These are phyloP conservation scores for Pipra filicauda DNA, from an alignment of 2,113 vertebrate species.

Conservation along the genomic window DNA sequence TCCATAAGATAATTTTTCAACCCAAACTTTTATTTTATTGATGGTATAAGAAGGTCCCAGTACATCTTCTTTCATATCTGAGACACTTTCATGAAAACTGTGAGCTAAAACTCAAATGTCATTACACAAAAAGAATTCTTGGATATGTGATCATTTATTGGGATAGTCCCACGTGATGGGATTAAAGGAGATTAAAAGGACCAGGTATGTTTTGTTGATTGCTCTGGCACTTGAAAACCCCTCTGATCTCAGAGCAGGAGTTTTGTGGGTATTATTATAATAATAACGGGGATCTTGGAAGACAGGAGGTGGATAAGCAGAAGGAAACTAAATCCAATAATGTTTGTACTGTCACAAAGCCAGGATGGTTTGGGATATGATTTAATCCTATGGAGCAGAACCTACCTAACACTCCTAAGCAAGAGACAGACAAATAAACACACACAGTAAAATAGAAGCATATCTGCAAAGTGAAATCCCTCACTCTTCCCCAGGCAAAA, in stretches of 20 bases:
- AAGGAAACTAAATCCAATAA: slow-evolving; percentile 46
- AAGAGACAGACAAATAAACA: slow-evolving; percentile 30
- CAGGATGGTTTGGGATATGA: slow-evolving; percentile 38
- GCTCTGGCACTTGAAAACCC: slow-evolving; percentile 35
- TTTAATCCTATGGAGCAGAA: slow-evolving; percentile 36
- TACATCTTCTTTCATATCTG: slow-evolving; percentile 62
- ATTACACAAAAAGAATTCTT: background rate
- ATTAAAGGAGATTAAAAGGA: slow-evolving; percentile 49
- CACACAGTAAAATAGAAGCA: background rate
- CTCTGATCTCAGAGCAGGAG: slow-evolving; percentile 33
- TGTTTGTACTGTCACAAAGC: slow-evolving; percentile 55
- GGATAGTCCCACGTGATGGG: background rate
- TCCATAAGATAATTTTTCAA: slow-evolving; percentile 72
- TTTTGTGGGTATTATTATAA: slow-evolving; percentile 29
- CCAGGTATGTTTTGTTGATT: slow-evolving; percentile 45
- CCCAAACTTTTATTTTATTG: slow-evolving; percentile 72
- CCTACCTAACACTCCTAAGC: slow-evolving; percentile 20
- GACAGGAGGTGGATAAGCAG: background rate
- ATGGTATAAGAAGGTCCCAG: slow-evolving; percentile 47
- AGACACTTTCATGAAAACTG: slow-evolving; percentile 31
- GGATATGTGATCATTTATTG: background rate
- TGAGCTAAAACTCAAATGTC: slow-evolving; percentile 10
- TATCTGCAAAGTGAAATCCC: background rate
- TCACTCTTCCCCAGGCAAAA: background rate
- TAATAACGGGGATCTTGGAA: slow-evolving; percentile 45